phyloP scores from a whole-genome alignment of 1,140 invertebrate species.

The Scaptomyza graminum region DNA sequence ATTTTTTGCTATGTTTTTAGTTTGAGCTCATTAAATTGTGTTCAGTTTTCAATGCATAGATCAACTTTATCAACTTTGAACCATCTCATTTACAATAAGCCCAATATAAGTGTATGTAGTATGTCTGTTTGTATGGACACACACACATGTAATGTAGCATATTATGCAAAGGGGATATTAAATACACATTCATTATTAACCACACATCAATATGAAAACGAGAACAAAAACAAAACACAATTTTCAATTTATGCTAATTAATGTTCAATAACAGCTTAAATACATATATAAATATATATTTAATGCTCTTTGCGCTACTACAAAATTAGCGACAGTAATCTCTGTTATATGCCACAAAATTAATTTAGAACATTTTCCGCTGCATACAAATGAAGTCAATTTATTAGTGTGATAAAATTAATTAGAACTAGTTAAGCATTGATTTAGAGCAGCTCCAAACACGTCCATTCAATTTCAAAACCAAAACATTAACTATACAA shows the following conservation, averaged over 20 bases:
- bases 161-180: conserved; percentile 46
- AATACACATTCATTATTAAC: conserved; percentile 8
- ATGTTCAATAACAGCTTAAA: conserved; percentile 70
- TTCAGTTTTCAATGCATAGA: background rate
- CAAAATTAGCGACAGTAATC: conserved; percentile 55
- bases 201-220: conserved; percentile 2
- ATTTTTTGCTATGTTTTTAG: conserved; percentile 1
- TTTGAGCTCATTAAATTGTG: conserved; percentile 29
- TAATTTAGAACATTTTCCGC: conserved; percentile 38
- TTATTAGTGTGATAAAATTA: conserved; percentile 59
- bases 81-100: conserved; percentile 48
- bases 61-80: background rate
- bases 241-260: conserved; percentile 79
- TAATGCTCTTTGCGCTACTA: background rate
- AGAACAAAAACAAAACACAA: conserved; percentile 40
- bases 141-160: conserved; percentile 35
- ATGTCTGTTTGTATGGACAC: conserved; percentile 17
- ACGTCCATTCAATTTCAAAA: conserved; percentile 4
- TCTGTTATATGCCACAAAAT: conserved; percentile 44
- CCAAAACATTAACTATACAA: background rate
- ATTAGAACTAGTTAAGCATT: conserved; percentile 59
- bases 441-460: conserved; percentile 9
- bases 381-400: conserved; percentile 32
- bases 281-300: conserved; percentile 9
- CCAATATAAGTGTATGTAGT: conserved; percentile 18